A percentile compares a stretch with the other conserved stretches of the same genome.
These are phyloP conservation scores for Macrosteles quadrilineatus DNA, from an alignment of 1,140 invertebrate species.

Conservation along the genomic window DNA sequence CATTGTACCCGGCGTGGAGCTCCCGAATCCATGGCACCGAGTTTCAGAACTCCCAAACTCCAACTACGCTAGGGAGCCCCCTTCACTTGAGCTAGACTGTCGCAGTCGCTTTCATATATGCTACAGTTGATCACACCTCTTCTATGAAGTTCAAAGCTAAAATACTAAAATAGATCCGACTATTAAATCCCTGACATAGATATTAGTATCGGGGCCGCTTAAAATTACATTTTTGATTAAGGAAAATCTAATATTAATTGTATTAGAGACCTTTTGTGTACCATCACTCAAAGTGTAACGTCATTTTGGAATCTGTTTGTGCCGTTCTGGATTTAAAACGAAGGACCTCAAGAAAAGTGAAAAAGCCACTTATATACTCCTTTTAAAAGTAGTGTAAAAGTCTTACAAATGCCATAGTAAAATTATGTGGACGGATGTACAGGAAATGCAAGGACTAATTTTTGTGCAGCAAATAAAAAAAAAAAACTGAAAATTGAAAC, in stretches of 20 bases:
- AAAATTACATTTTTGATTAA: conserved; percentile 16
- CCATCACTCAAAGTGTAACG: no score
- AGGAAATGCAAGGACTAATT: conserved; percentile 6
- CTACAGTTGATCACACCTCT: conserved; percentile 1
- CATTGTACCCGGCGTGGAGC: no score
- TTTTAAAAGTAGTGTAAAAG: background rate
- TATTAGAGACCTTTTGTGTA: background rate
- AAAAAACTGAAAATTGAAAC: background rate
- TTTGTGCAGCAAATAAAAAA: background rate
- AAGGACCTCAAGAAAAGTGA: background rate
- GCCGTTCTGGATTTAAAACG: no score
- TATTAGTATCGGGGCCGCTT: background rate
- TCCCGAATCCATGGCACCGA: no score
- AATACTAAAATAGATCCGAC: conserved; percentile 21
- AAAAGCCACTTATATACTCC: background rate
- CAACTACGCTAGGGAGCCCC: no score
- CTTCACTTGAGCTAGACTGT: background rate
- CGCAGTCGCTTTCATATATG: background rate
- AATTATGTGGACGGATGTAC: conserved; percentile 10
- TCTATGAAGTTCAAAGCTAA: conserved; percentile 15
- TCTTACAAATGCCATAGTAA: conserved; percentile 2
- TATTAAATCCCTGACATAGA: background rate
- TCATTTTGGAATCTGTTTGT: no score
- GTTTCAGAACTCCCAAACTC: no score
- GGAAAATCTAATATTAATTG: background rate